These are phyloP conservation scores for Aplochiton taeniatus DNA, from an alignment of 2,797 vertebrate species.

Conservation along the genomic window DNA sequence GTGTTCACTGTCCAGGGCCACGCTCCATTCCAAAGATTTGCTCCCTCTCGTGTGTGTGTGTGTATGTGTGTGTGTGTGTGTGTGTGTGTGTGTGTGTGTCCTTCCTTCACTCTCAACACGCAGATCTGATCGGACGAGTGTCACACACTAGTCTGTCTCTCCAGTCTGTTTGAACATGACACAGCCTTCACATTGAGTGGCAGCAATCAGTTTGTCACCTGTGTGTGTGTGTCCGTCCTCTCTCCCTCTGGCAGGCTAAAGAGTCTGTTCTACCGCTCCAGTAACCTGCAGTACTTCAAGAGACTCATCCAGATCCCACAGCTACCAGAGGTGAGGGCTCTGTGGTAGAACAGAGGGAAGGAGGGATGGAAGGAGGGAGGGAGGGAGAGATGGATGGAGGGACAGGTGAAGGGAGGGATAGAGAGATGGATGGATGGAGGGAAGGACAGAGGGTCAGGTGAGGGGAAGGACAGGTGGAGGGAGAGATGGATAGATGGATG, in stretches of 20 bases:
- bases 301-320: slow-evolving; percentile 97
- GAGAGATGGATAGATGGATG: background rate
- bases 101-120: no score
- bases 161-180: no score
- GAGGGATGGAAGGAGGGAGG: background rate
- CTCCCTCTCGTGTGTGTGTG: slow-evolving; percentile 2
- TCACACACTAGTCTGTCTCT: no score
- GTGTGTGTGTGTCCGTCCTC: no score
- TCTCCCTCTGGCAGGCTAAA: slow-evolving; percentile 80
- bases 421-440: background rate
- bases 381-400: background rate
- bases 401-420: background rate
- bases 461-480: no score
- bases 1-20: slow-evolving; percentile 10
- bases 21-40: slow-evolving; percentile 20
- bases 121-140: no score
- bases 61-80: no score
- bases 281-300: slow-evolving; percentile 98
- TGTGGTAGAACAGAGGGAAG: background rate
- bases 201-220: no score
- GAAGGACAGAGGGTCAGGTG: background rate
- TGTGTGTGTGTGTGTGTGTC: no score
- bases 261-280: slow-evolving; percentile 96
- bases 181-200: no score
- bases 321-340: slow-evolving; percentile 88